Evolutionary conservation across 2,888 invertebrate species (phyloP), one percentile per base, ranked within the genome.

Genomic region (Cabera pusaria): DNA sequence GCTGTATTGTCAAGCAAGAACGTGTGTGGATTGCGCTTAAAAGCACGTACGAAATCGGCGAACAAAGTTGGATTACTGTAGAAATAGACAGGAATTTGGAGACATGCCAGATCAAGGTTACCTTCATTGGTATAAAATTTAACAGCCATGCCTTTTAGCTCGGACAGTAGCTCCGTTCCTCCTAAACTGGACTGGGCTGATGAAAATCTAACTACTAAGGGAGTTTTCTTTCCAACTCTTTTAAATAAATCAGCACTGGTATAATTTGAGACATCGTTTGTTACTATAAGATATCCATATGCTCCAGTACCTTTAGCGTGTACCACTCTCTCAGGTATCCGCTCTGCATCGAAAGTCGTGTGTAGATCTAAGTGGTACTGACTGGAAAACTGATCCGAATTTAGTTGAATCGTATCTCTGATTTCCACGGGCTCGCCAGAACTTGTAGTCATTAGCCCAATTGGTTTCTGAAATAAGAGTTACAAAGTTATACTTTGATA

Each of bases 51-150:
- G 64, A 98, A 95, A 56, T 93, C 14, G 14, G 14, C 3, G 14
- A 14, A 14, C 3, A 14, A 4, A 3, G 14, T 14, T 14, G 14
- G 14, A 2, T 98, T 97, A 42, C 94, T 92, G 61, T 96, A 92
- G 70, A 96, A 95, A 85, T 95, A 97, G 22, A 97, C 93, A 0
- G 97, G 97, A 0, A 94, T 94, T 70, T 96, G 95, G 59, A 94
- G 92, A 21, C 96, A 95, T 9, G 97, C 93, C 31, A 97, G 80
- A 83, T 98, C 97, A 93, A 97, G 93, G 53, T 94, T 93, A 21
- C 97, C 97, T 58, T 96, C 95, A 48, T 94, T 93, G 0, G 96
- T 95, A 74, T 97, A 98, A 69, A 98, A 95, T 74, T 98, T 98
- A 0, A 97, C 79, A 0, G 97, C 94, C 64, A 97, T 95, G 5